Conservation (phyloP, 2,797 vertebrate genomes). For the Platyrinchus mystaceus region DNA sequence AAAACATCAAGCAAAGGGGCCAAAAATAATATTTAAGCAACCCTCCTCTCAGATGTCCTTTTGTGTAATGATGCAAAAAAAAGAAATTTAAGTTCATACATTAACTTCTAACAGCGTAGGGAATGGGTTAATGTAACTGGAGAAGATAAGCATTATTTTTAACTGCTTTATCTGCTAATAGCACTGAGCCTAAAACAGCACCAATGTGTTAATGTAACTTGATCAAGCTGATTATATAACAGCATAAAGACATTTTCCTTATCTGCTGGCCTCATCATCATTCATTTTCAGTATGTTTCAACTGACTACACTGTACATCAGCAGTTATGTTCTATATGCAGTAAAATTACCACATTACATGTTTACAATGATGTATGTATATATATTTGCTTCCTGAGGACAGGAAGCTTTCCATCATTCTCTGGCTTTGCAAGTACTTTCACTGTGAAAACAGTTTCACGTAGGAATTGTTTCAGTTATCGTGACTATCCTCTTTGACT, state of each 20-base stretch:
- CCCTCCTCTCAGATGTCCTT: neutral
- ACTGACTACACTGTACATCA: conserved; percentile 29
- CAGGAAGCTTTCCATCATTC: neutral
- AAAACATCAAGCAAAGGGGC: neutral
- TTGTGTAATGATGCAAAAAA: neutral
- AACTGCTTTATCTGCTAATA: conserved; percentile 44
- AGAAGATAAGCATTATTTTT: conserved; percentile 31
- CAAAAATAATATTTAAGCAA: neutral
- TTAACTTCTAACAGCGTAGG: neutral
- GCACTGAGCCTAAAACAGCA: conserved; percentile 4
- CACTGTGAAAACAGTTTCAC: neutral
- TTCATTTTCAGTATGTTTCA: conserved; percentile 44
- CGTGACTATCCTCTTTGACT: neutral
- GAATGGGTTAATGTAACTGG: neutral
- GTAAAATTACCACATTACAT: conserved; percentile 23
- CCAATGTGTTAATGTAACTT: conserved; percentile 40
- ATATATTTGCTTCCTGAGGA: neutral
- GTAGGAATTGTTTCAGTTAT: neutral
- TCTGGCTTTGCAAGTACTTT: neutral
- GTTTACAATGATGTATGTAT: neutral
- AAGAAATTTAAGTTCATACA: neutral
- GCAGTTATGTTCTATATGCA: conserved; percentile 29
- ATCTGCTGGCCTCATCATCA: conserved; percentile 46
- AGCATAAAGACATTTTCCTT: conserved; percentile 18
- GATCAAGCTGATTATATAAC: conserved; percentile 45